Base-by-base conservation (phyloP, 2,797 vertebrate genomes). In the Ambastaia sidthimunki region DNA sequence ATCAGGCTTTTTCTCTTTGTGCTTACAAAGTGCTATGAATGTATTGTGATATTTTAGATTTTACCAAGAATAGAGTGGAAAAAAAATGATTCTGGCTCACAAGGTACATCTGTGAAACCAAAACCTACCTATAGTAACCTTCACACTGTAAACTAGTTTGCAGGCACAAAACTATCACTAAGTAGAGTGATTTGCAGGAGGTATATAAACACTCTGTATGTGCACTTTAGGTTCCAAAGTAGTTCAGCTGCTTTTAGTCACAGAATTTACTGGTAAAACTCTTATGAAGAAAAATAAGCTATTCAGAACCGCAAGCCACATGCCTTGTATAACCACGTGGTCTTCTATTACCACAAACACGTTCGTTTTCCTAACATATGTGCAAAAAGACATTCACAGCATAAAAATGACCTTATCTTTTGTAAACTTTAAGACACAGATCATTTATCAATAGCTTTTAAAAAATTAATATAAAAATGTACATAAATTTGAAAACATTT, bases 121-220 rank as follows among this genome's bases (percentile, higher is more conserved):
- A 9, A 41, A 41, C 37, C 37, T 41, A 41, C 37, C 34, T 37
- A 37, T 6, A 41, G 9, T 41, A 41, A 41, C 37, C 37, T 41
- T 9, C 37, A 41, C 37, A 41, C 7, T 41, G 37, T 41, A 41
- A 41, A 10, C 37, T 9, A 41, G 37, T 41, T 9, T 60, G 47
- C 60, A 73, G 57, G 28, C 23, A n/a, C 28, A 62, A 41, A 48
- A 52, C n/a, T 23, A 65, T 25, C 28, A 52, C 23, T 74, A 12
- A 31, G 9, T 18, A 13, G 1, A 50, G 6, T 10, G 18, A 28
- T 12, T 57, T 12, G 19, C 9, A 57, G 19, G 10, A 21, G 54
- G 1, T 2, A 57, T 21, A 23, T 23, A 57, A 57, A 57, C 54
- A 23, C 19, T 21, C 54, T 57, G 10, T 57, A 57, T 57, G 54